Base-by-base conservation (phyloP, 2,113 vertebrate species). In the Cinclus cinclus region DNA sequence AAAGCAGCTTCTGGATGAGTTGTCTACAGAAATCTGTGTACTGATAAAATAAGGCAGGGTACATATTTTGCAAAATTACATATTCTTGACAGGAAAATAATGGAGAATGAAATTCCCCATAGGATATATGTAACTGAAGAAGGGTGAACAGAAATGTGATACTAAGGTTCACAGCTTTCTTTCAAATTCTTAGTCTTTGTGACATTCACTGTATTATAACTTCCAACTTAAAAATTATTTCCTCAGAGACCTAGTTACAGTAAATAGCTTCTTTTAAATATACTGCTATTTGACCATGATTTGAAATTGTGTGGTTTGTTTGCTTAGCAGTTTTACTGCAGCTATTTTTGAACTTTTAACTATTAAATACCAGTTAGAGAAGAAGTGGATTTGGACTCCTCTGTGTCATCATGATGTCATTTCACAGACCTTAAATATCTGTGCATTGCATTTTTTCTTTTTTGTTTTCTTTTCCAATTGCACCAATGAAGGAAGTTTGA, bases 211-310 rank as follows among this genome's bases (percentile, higher is more conserved):
- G 27, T 75, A 19, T 41, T 16, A 4, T 58, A 75, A 79, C n/a
- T 87, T 93, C 30, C 20, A 39, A 16, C 28, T 77, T 79, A 47
- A 67, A 83, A 82, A 58, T 49, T 81, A 21, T 13, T 91, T 90
- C 20, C 18, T 87, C 35, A 19, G 70, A 84, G 28, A 46, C 33
- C 1, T 55, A 59, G 22, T 18, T 62, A 63, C 30, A 49, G 4
- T 46, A 49, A 49, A 28, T 23, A 74, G 13, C 5, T n/a, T 65
- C 18, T 71, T 74, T 49, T 49, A 79, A 78, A 60, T 59, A 21
- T 53, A 11, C 31, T 53, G 3, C 22, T 60, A 53, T 56, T 69
- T 1, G 3, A 11, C 70, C 15, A 17, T 58, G 12, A 27, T 78
- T 79, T 93, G 58, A 58, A 85, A 67, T 58, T 25, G 6, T 3